A percentile compares a stretch with the other conserved stretches of the same genome.
phyloP scores from a whole-genome alignment of 2,113 vertebrate genomes.

The Pollimyrus isidori region DNA sequence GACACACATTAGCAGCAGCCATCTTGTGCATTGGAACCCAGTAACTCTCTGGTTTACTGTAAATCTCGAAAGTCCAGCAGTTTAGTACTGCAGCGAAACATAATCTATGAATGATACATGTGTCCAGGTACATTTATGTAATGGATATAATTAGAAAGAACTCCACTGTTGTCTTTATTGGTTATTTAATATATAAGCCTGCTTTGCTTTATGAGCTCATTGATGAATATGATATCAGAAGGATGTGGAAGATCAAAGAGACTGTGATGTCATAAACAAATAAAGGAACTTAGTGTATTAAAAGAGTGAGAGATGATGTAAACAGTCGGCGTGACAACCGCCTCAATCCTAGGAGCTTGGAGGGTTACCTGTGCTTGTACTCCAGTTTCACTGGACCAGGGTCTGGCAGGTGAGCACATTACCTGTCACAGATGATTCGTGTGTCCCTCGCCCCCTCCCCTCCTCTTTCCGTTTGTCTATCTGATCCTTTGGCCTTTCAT shows the following conservation, averaged over 20 bases:
- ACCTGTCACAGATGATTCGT: slow-evolving; percentile 15
- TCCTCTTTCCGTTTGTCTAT: slow-evolving; percentile 36
- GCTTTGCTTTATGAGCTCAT: not conserved
- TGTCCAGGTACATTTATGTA: not conserved
- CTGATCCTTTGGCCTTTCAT: slow-evolving; percentile 39
- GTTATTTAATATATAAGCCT: not conserved
- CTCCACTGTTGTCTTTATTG: not conserved
- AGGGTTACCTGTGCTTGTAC: not conserved
- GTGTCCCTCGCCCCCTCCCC: slow-evolving; percentile 22
- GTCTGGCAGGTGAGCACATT: slow-evolving; percentile 13
- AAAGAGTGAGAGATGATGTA: not conserved
- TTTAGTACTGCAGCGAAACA: not conserved
- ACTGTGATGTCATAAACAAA: not conserved
- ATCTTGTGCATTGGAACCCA: not conserved
- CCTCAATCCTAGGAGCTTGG: not conserved
- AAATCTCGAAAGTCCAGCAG: not conserved
- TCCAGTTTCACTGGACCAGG: not conserved
- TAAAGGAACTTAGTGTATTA: not conserved
- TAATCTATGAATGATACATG: not conserved
- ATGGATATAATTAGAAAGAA: not conserved
- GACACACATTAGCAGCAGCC: not conserved
- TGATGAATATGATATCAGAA: not conserved
- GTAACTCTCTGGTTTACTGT: not conserved
- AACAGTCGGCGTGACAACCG: not conserved
- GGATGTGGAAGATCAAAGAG: not conserved